Evolutionary conservation across 2,797 vertebrate species (phyloP).

Genomic region (Phalanger gymnotis): DNA sequence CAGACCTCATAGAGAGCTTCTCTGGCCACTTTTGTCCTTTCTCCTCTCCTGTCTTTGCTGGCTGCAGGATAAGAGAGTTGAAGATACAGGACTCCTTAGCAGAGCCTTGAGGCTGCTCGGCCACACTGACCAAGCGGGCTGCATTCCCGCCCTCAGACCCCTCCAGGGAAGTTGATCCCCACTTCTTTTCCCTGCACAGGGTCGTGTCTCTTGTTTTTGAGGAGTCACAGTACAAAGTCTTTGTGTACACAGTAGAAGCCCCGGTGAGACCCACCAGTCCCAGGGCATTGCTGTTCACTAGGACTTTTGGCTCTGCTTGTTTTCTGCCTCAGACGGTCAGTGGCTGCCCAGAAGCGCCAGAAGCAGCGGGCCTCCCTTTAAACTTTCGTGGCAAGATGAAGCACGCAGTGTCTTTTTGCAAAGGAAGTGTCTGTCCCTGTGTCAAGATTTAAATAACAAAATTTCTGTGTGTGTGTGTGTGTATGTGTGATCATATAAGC

Average conservation of each 20-base stretch:
- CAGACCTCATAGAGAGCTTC: not conserved
- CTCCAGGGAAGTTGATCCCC: not conserved
- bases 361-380: not conserved
- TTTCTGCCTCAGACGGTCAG: not conserved
- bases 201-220: not conserved
- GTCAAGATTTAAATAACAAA: not conserved
- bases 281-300: not conserved
- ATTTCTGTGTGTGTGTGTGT: conserved; percentile 13
- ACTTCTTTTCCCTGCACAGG: not conserved
- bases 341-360: not conserved
- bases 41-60: too few species aligned
- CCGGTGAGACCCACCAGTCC: too few species aligned
- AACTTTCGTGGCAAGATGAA: not conserved
- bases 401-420: not conserved
- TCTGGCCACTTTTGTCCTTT: too few species aligned
- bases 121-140: not conserved
- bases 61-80: too few species aligned
- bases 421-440: not conserved
- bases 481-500: not conserved
- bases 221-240: not conserved
- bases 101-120: too few species aligned
- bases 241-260: too few species aligned
- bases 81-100: too few species aligned
- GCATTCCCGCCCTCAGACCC: not conserved
- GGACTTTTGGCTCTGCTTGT: not conserved